Percentiles rank a stretch among this genome's conserved stretches.
phyloP scores from a whole-genome alignment of 2,888 invertebrate genomes.

The Dasysyrphus tricinctus region DNA sequence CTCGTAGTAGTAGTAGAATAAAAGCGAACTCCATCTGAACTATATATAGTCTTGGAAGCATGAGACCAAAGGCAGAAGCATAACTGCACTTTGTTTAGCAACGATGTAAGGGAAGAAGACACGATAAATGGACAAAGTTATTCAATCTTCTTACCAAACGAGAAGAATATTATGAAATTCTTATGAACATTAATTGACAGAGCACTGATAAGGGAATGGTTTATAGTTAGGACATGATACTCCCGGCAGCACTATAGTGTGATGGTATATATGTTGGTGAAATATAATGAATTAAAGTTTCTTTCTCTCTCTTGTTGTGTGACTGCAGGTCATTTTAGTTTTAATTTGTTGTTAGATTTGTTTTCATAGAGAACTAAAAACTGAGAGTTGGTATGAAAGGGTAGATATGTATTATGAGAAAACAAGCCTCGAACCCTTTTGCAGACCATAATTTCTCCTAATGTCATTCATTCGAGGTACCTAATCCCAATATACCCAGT shows the following conservation, averaged over 20 bases:
- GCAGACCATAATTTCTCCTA: too few species aligned
- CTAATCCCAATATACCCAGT: too few species aligned
- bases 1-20: background rate
- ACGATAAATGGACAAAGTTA: conserved; percentile 65
- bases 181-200: conserved; percentile 70
- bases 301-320: background rate
- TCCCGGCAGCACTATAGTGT: background rate
- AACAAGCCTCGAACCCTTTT: too few species aligned
- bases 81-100: conserved; percentile 33
- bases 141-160: conserved; percentile 57
- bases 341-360: conserved; percentile 3
- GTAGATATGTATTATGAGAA: too few species aligned
- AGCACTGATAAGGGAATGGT: conserved; percentile 42
- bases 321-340: conserved; percentile 40
- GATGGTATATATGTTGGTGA: background rate
- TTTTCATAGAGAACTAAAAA: too few species aligned
- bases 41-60: background rate
- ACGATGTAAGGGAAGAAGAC: conserved; percentile 30
- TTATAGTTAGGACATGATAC: conserved; percentile 21
- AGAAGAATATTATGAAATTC: conserved; percentile 48
- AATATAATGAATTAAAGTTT: conserved; percentile 18
- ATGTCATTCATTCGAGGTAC: too few species aligned
- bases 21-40: background rate
- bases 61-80: background rate
- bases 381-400: too few species aligned